These are phyloP conservation scores for Nerophis ophidion DNA, from an alignment of 2,113 vertebrate species.

Conservation along the genomic window DNA sequence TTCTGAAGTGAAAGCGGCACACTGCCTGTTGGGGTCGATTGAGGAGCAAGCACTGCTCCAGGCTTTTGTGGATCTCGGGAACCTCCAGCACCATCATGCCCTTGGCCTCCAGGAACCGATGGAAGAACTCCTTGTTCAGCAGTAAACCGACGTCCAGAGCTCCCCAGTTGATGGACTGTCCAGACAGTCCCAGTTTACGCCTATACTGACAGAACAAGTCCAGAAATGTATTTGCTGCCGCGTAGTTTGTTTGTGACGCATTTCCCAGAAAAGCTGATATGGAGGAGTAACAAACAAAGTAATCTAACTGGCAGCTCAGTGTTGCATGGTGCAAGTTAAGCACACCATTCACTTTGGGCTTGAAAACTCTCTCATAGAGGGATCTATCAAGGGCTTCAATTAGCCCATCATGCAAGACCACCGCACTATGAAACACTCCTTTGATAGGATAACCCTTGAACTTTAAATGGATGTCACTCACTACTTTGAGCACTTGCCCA, in stretches of 20 bases:
- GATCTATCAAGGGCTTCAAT: conserved; percentile 72
- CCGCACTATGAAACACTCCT: conserved; percentile 84
- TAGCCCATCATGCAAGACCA: conserved; percentile 73
- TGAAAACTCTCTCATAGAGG: conserved; percentile 77
- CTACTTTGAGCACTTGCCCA: conserved; percentile 60
- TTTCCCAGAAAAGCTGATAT: conserved; percentile 80
- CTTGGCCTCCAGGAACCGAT: conserved; percentile 71
- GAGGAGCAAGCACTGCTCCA: conserved; percentile 71
- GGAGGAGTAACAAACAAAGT: conserved; percentile 86
- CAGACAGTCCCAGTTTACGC: conserved; percentile 74
- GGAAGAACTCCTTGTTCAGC: conserved; percentile 70
- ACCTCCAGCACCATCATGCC: conserved; percentile 74
- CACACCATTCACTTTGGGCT: conserved; percentile 79
- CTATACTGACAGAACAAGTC: conserved; percentile 80
- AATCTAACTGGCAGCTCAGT: conserved; percentile 70
- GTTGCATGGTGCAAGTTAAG: conserved; percentile 79
- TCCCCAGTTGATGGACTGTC: conserved; percentile 83
- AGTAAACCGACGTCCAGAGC: conserved; percentile 77
- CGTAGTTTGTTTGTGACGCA: conserved; percentile 76
- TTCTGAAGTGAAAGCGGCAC: conserved; percentile 70
- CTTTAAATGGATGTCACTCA: conserved; percentile 52
- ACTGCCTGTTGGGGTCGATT: conserved; percentile 76
- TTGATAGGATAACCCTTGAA: conserved; percentile 69
- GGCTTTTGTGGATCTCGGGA: conserved; percentile 71
- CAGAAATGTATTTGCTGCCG: conserved; percentile 81